Conservation (phyloP, 92 coral and sea anemone species). For the Bergia sp. region DNA sequence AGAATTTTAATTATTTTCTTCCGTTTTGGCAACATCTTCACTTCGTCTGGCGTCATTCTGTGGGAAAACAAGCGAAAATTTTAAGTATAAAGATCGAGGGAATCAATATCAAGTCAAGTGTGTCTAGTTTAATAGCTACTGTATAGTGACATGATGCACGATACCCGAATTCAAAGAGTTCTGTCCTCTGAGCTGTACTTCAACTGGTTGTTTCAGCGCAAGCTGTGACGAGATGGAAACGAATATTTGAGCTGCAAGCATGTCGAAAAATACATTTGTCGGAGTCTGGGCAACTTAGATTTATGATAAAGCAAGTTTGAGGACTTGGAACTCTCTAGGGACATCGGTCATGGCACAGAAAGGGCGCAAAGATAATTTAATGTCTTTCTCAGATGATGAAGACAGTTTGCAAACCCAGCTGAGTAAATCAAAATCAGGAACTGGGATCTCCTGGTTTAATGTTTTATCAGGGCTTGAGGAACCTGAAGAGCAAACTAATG, state of each 20-base stretch:
- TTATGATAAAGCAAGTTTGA: neutral
- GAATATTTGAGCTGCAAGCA: neutral
- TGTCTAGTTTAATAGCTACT: neutral
- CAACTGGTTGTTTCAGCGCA: constrained; percentile 29
- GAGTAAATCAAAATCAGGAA: constrained; percentile 30
- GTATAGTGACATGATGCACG: too few relatives aligned
- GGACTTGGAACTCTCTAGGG: neutral
- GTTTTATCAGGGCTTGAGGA: constrained; percentile 63
- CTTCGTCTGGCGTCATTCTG: neutral
- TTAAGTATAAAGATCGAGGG: neutral
- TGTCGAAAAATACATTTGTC: neutral
- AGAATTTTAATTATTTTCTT: constrained; percentile 10
- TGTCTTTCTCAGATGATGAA: constrained; percentile 79
- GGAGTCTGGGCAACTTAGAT: neutral
- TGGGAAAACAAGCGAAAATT: neutral
- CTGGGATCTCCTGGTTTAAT: constrained; percentile 66
- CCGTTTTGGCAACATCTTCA: neutral
- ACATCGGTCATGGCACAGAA: constrained; percentile 44
- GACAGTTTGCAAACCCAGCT: constrained; percentile 44
- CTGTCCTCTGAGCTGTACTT: neutral
- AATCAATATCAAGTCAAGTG: neutral
- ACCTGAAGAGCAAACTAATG: neutral
- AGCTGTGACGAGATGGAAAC: constrained; percentile 3
- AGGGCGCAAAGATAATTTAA: constrained; percentile 54
- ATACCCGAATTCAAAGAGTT: neutral